phyloP scores from a whole-genome alignment of 2,113 vertebrate species.

The Pluvianellus socialis region DNA sequence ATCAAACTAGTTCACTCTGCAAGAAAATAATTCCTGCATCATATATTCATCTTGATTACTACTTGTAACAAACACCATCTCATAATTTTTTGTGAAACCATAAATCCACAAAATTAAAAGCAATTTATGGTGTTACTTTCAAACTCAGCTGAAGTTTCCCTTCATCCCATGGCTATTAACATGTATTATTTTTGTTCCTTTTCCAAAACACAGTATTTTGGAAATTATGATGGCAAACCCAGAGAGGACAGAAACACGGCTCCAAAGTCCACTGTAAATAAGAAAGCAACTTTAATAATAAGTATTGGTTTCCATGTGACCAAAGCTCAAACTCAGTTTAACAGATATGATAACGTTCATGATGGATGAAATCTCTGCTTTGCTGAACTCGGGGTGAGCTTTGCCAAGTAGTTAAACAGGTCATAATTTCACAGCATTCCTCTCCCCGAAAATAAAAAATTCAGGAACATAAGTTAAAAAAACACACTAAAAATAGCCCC shows the following conservation, averaged over 20 bases:
- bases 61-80: not conserved
- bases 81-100: not conserved
- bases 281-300: not conserved
- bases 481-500: not conserved
- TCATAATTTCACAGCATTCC: not conserved
- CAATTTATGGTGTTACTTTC: conserved; percentile 4
- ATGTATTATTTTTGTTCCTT: conserved; percentile 34
- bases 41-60: not conserved
- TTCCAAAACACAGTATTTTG: conserved; percentile 6
- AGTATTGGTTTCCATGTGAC: not conserved
- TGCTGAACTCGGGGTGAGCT: not conserved
- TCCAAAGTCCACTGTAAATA: conserved; percentile 11
- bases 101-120: conserved; percentile 3
- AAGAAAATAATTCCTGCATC: not conserved
- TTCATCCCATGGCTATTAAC: not conserved
- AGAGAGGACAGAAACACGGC: not conserved
- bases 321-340: conserved; percentile 25
- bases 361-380: not conserved
- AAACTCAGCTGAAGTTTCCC: not conserved
- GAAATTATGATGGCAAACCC: not conserved
- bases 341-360: not conserved
- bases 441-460: not conserved
- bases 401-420: not conserved
- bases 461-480: not conserved
- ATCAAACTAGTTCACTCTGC: not conserved